Percentiles rank a stretch among this genome's conserved stretches.
These are phyloP conservation scores for Slavum lentiscoides DNA, from an alignment of 2,888 invertebrate species.

Conservation along the genomic window DNA sequence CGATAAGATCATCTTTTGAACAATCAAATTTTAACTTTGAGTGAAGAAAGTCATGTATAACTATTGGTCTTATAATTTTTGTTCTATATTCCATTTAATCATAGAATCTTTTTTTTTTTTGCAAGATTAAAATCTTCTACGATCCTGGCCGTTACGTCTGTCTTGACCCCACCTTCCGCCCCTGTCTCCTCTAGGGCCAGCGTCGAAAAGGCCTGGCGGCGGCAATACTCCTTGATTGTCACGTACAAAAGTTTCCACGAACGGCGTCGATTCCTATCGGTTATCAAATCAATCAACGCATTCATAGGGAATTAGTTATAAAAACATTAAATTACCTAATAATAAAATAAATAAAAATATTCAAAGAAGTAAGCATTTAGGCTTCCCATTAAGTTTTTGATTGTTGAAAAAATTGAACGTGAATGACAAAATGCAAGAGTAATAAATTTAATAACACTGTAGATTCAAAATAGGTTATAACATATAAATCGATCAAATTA, in stretches of 20 bases:
- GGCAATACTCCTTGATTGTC: slow-evolving; percentile 58
- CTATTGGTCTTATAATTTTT: slow-evolving; percentile 36
- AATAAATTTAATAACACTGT: neutral
- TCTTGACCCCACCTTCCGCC: slow-evolving; percentile 53
- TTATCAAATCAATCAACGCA: slow-evolving; percentile 53
- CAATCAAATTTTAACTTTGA: neutral
- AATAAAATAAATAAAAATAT: slow-evolving; percentile 40
- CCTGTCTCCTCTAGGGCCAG: slow-evolving; percentile 52
- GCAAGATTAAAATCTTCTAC: slow-evolving; percentile 52
- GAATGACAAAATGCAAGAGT: too few relatives aligned
- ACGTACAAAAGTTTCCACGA: slow-evolving; percentile 60
- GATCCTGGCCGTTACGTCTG: slow-evolving; percentile 52
- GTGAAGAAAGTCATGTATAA: slow-evolving; percentile 4
- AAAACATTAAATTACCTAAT: slow-evolving; percentile 46
- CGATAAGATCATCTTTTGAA: neutral
- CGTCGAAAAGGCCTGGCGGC: slow-evolving; percentile 51
- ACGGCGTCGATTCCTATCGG: slow-evolving; percentile 61
- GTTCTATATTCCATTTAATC: slow-evolving; percentile 40
- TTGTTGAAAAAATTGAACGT: neutral
- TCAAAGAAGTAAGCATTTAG: slow-evolving; percentile 6
- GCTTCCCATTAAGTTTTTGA: neutral
- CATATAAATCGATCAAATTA: too few relatives aligned
- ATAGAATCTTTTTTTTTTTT: slow-evolving; percentile 16
- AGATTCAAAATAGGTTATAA: neutral
- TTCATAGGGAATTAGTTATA: slow-evolving; percentile 51